Evolutionary conservation across 2,797 vertebrate species (phyloP), one percentile per base, ranked within the genome.

Genomic region (Enteromius radiatus): DNA sequence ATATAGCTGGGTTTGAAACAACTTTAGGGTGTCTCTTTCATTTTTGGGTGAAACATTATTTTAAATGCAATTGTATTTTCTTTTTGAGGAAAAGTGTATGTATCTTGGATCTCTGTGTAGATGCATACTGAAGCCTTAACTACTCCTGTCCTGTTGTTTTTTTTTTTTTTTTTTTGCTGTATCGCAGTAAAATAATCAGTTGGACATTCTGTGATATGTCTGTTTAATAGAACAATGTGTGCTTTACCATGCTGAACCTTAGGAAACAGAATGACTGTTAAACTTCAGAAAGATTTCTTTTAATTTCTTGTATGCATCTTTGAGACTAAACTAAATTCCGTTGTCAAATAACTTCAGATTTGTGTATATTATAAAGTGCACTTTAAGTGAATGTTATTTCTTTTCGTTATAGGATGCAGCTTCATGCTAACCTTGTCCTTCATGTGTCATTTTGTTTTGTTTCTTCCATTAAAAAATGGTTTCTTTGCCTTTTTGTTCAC

Each of bases 321-420:
- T 56, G 31, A 54, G 31, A 38, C 4, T 2, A 38, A 70, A 56
- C 15, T 0, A 31, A 61, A 71, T 19, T 41, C 7, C 6, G 1
- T 63, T 28, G 47, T 80, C 49, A 23, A 12, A 73, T 15, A 64
- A 15, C 59, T 47, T 28, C 19, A 5, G 26, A 45, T 28, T 49
- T 77, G 76, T 77, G 17, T 77, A 12, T 47, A 31, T 64, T 45
- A 68, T 33, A n/a, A 76, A 59, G 43, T 31, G 45, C 80, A 75
- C 80, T 75, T 82, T 82, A 76, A 54, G 49, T 69, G 23, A 28
- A 12, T 28, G 63, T 68, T 33, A 21, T 56, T 65, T 49, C 0
- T 41, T 52, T 76, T 59, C 49, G 11, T 47, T 59, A 49, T 21
- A 7, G 23, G 68, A 74, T 67, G 63, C 19, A 4, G 28, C 11